Evolutionary conservation across 2,888 invertebrate species (phyloP).

Genomic region (Arge pagana): DNA sequence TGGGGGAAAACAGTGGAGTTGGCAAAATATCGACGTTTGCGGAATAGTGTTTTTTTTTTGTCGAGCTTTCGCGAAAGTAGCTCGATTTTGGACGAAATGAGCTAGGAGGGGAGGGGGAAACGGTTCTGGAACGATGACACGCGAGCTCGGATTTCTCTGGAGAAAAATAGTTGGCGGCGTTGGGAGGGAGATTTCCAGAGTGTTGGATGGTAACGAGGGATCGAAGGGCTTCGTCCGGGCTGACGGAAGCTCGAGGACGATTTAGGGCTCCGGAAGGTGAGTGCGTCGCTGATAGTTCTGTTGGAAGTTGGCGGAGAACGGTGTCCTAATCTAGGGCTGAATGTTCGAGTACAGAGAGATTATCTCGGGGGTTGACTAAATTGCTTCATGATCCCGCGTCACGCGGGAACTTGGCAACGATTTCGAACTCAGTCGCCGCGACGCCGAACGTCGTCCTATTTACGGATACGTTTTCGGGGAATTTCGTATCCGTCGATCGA

Average conservation of each 20-base stretch:
- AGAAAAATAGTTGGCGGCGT: slow-evolving; percentile 21
- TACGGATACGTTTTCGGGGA: no score
- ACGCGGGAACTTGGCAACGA: slow-evolving; percentile 2
- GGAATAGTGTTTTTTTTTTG: no score
- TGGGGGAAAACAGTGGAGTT: no score
- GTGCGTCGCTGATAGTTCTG: slow-evolving; percentile 43
- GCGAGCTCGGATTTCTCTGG: slow-evolving; percentile 12
- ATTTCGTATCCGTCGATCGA: no score
- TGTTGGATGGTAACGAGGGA: slow-evolving; percentile 22
- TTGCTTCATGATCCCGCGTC: slow-evolving; percentile 6
- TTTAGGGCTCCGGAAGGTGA: slow-evolving; percentile 13
- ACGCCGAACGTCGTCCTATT: no score
- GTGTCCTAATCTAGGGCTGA: slow-evolving; percentile 12
- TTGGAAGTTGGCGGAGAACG: slow-evolving; percentile 4
- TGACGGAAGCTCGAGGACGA: background rate
- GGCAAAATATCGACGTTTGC: no score
- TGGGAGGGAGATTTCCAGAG: slow-evolving; percentile 24
- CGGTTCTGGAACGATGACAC: no score
- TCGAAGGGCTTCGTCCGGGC: slow-evolving; percentile 23
- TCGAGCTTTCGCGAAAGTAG: no score
- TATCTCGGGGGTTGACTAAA: slow-evolving; percentile 12
- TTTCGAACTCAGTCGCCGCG: no score
- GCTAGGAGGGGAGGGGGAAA: no score
- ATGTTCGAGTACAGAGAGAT: slow-evolving; percentile 14
- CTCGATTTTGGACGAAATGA: no score